These are phyloP conservation scores for Jaculus jaculus DNA, from an alignment of 2,113 vertebrate genomes.

Conservation along the genomic window DNA sequence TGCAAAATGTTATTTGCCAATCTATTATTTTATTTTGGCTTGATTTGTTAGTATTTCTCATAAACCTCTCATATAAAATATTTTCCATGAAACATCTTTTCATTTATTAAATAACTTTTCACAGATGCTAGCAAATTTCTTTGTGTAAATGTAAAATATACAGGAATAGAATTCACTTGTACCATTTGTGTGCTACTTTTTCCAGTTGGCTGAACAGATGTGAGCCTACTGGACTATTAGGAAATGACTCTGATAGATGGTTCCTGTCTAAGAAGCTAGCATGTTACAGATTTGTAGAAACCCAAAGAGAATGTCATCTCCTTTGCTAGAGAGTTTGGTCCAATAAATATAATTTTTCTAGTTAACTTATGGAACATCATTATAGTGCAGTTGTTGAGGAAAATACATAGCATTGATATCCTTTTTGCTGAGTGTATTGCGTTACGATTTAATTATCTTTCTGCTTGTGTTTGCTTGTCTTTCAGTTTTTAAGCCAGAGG, in stretches of 20 bases:
- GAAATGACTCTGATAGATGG: conserved; percentile 90
- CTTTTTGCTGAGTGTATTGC: conserved; percentile 68
- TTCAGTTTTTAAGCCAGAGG: conserved; percentile 63
- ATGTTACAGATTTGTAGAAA: conserved; percentile 89
- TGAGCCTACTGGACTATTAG: conserved; percentile 82
- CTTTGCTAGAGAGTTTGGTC: conserved; percentile 86
- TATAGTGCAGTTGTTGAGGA: conserved; percentile 80
- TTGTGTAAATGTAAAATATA: conserved; percentile 44
- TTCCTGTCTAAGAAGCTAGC: conserved; percentile 85
- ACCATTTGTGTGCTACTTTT: conserved; percentile 83
- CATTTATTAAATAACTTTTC: conserved; percentile 54
- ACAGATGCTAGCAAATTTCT: conserved; percentile 46
- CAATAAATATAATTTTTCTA: conserved; percentile 96
- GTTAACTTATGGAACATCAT: conserved; percentile 92
- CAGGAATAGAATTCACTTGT: conserved; percentile 82
- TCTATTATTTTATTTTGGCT: conserved; percentile 26
- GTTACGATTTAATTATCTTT: conserved; percentile 22
- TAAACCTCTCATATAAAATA: conserved; percentile 25
- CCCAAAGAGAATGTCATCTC: conserved; percentile 85
- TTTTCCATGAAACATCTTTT: conserved; percentile 37
- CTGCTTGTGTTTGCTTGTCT: conserved; percentile 58
- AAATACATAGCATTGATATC: conserved; percentile 82
- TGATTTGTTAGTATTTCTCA: conserved; percentile 28
- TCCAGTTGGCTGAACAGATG: conserved; percentile 89
- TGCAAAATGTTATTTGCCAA: conserved; percentile 22